phyloP scores from a whole-genome alignment of 2,113 vertebrate species.

The Sminthopsis crassicaudata region DNA sequence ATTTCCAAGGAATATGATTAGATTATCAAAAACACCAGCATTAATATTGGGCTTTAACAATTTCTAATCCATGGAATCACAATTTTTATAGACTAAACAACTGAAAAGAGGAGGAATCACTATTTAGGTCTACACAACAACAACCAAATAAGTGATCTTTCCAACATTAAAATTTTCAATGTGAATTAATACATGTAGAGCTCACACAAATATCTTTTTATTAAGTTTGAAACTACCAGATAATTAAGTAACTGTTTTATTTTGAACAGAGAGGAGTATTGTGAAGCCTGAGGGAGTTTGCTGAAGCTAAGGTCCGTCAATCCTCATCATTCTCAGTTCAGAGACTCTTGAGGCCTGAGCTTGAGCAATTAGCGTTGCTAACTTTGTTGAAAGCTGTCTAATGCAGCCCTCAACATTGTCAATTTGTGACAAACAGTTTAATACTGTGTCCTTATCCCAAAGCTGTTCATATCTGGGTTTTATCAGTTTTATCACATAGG shows the following conservation, averaged over 20 bases:
- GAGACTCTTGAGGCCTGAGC: slow-evolving; percentile 38
- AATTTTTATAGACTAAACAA: rapidly evolving
- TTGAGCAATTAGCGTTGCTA: slow-evolving; percentile 8
- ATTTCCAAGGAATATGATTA: neutral
- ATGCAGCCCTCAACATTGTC: neutral
- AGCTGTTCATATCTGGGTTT: neutral
- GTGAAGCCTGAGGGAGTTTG: neutral
- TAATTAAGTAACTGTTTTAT: slow-evolving; percentile 35
- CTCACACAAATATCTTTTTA: neutral
- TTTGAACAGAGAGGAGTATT: slow-evolving; percentile 4
- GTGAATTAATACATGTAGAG: neutral
- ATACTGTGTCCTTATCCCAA: neutral
- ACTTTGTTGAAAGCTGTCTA: slow-evolving; percentile 47
- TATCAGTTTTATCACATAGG: neutral
- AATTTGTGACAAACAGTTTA: neutral
- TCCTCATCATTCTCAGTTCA: slow-evolving; percentile 51
- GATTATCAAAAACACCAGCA: neutral
- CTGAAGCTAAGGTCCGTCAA: neutral
- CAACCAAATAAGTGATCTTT: neutral
- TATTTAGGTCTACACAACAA: neutral
- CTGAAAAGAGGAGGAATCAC: neutral
- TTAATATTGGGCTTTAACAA: neutral
- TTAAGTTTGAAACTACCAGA: neutral
- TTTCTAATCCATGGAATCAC: neutral
- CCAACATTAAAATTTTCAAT: neutral